Base-by-base conservation (phyloP, 2,888 invertebrate species). In the Hofmannophila pseudospretella region DNA sequence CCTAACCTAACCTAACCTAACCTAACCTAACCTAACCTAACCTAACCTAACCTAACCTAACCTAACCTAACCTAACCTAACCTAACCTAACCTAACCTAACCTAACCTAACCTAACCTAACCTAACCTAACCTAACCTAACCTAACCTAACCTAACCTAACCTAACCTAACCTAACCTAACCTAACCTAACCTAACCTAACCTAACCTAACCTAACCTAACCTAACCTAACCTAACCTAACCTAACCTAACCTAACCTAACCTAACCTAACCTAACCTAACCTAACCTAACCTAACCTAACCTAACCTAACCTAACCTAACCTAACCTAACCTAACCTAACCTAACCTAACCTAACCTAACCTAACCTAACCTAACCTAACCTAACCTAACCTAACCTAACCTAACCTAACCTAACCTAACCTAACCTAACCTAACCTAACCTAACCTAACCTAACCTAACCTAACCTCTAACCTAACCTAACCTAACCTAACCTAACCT, bases 341-440 rank as follows among this genome's bases (percentile, higher is more conserved):
- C 41, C 43, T 42, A 42, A 41, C 42, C 41, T 43, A 43, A 43
- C 41, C 41, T 43, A 41, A 41, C 42, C 39, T 42, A 41, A 38
- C 38, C 44, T 39, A 44, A 41, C 44, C 36, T 36, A 38, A 41
- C 47, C 41, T 41, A 44, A 38, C 47, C 40, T 41, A 42, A 44
- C 45, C 39, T 44, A 45, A 45, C 45, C 45, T 44, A 44, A 49
- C 45, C 48, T 51, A 51, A 48, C 51, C 49, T 41, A 43, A 49
- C 46, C 49, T 46, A 46, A 49, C 50, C 45, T 45, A 50, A 45
- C 50, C 44, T 45, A 50, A 45, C 50, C 44, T 47, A 45, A 47
- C 45, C 44, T 47, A 45, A 47, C 45, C 44, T 47, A 45, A 47
- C 49, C 45, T 44, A n/a, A 40, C 43, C 38, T 39, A 39, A 44